These are phyloP conservation scores for Zoanthus gigantus DNA, from an alignment of 92 coral and sea anemone genomes.

Conservation along the genomic window DNA sequence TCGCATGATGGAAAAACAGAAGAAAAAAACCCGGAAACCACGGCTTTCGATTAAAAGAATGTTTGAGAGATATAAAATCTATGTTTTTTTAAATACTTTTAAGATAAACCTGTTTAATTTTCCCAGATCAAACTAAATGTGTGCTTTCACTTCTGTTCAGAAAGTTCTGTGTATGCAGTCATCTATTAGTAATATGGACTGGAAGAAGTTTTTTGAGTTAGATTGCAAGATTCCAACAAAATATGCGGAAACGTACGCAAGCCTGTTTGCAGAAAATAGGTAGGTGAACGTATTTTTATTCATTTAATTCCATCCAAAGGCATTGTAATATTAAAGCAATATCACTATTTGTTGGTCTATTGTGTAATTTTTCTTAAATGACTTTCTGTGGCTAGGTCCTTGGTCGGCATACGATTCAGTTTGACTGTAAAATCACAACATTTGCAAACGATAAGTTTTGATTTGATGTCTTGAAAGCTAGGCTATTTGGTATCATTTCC, in stretches of 20 bases:
- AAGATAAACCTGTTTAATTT: slow-evolving; percentile 24
- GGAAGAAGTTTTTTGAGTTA: slow-evolving; percentile 21
- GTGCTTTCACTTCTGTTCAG: slow-evolving; percentile 24
- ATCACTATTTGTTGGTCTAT: slow-evolving; percentile 9
- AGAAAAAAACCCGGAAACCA: slow-evolving; percentile 22
- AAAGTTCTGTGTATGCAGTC: slow-evolving; percentile 13
- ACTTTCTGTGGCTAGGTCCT: slow-evolving; percentile 13
- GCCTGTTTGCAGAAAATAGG: slow-evolving; percentile 49
- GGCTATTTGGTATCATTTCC: slow-evolving; percentile 19
- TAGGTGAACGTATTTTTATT: slow-evolving; percentile 28
- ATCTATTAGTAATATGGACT: slow-evolving; percentile 22
- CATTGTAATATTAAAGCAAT: slow-evolving; percentile 32
- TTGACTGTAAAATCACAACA: slow-evolving; percentile 21
- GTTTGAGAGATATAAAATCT: slow-evolving; percentile 23
- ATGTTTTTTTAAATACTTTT: not conserved
- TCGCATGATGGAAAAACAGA: slow-evolving; percentile 17
- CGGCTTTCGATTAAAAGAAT: slow-evolving; percentile 20
- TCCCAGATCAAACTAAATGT: slow-evolving; percentile 24
- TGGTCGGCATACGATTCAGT: slow-evolving; percentile 2
- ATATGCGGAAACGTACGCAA: slow-evolving; percentile 23
- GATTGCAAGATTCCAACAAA: slow-evolving; percentile 42
- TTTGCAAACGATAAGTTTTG: slow-evolving; percentile 20
- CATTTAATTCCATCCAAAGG: slow-evolving; percentile 6
- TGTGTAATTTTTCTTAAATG: slow-evolving; percentile 20
- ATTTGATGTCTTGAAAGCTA: slow-evolving; percentile 13